phyloP scores from a whole-genome alignment of 2,888 invertebrate genomes.

The Pycnomerus fuliginosus region DNA sequence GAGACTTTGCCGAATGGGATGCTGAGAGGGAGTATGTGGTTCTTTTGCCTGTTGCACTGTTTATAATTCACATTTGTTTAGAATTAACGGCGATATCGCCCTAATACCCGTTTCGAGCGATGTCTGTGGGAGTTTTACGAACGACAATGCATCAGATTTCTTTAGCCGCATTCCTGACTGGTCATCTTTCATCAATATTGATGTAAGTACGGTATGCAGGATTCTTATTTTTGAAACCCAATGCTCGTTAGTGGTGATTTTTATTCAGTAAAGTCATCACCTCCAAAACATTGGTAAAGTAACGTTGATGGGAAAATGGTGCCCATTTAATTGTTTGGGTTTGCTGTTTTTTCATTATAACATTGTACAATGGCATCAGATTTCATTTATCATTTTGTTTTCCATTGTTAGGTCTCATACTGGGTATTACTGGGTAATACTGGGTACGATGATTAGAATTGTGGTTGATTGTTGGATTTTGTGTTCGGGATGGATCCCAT shows the following conservation, averaged over 20 bases:
- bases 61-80: not conserved
- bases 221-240: slow-evolving; percentile 1
- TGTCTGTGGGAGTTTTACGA: slow-evolving; percentile 4
- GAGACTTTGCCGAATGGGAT: slow-evolving; percentile 10
- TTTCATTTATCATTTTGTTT: too few relatives aligned
- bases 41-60: not conserved
- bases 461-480: too few relatives aligned
- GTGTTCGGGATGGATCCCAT: too few relatives aligned
- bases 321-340: too few relatives aligned
- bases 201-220: slow-evolving; percentile 13
- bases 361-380: too few relatives aligned
- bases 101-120: slow-evolving; percentile 13
- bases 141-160: slow-evolving; percentile 4
- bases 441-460: too few relatives aligned
- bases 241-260: slow-evolving; percentile 18
- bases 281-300: slow-evolving; percentile 18
- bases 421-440: too few relatives aligned
- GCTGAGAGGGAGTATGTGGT: slow-evolving; percentile 11
- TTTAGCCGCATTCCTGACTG: slow-evolving; percentile 9
- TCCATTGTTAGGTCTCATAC: too few relatives aligned
- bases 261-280: slow-evolving; percentile 7
- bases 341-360: too few relatives aligned
- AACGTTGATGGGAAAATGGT: not conserved
- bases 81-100: slow-evolving; percentile 16
- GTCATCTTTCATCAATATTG: slow-evolving; percentile 6